These are phyloP conservation scores for Echiichthys vipera DNA, from an alignment of 2,797 vertebrate species.

Conservation along the genomic window DNA sequence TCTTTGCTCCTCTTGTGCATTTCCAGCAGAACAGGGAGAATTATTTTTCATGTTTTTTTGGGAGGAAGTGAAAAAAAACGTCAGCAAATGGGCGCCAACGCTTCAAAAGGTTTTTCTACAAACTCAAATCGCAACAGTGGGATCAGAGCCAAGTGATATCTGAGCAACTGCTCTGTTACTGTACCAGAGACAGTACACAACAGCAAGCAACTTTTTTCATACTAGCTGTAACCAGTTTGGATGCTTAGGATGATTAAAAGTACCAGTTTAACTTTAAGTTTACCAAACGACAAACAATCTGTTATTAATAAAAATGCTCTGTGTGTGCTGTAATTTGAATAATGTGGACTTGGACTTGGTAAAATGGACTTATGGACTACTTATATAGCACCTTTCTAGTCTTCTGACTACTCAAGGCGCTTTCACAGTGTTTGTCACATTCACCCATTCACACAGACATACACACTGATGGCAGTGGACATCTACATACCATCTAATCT, in stretches of 20 bases:
- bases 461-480: no score
- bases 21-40: slow-evolving; percentile 1
- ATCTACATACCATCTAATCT: no score
- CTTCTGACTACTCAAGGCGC: no score
- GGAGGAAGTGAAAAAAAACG: slow-evolving; percentile 30
- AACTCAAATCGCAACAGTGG: slow-evolving; percentile 31
- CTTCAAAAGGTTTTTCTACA: slow-evolving; percentile 35
- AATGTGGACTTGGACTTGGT: no score
- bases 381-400: no score
- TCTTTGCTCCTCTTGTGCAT: background rate
- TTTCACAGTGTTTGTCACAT: no score
- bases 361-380: no score
- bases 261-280: background rate
- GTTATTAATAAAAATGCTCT: background rate
- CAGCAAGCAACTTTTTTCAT: background rate
- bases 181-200: background rate
- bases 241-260: no score
- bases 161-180: slow-evolving; percentile 30
- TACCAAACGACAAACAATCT: background rate
- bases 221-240: background rate
- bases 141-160: slow-evolving; percentile 36
- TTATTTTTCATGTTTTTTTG: slow-evolving; percentile 44
- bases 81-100: slow-evolving; percentile 18
- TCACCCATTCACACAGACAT: no score
- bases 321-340: background rate